Percentiles rank a stretch among this genome's conserved stretches.
phyloP scores from a whole-genome alignment of 92 coral and sea anemone genomes.

The Zoanthus solanderi region DNA sequence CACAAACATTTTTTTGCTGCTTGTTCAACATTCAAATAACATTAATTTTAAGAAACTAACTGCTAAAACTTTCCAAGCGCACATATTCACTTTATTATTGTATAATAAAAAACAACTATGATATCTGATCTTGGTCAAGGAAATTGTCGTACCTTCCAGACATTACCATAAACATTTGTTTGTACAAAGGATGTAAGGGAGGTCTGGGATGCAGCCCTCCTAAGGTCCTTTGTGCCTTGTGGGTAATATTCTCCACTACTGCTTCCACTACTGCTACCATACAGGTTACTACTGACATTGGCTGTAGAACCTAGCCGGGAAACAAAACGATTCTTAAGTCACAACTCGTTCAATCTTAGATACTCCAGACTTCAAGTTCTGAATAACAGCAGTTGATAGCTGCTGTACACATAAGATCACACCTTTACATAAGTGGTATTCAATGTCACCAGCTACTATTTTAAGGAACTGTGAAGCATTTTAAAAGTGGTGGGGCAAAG shows the following conservation, averaged over 20 bases:
- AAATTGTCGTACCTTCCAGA: slow-evolving; percentile 79
- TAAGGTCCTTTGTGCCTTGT: slow-evolving; percentile 61
- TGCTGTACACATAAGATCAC: no score
- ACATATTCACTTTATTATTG: no score
- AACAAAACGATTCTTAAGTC: not conserved
- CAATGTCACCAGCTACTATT: no score
- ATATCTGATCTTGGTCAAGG: not conserved
- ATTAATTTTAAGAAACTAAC: no score
- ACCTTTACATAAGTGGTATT: no score
- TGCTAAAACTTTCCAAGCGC: not conserved
- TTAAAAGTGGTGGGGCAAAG: no score
- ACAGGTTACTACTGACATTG: slow-evolving; percentile 7
- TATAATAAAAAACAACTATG: not conserved
- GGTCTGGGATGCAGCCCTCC: slow-evolving; percentile 81
- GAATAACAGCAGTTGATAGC: no score
- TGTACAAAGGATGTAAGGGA: slow-evolving; percentile 85
- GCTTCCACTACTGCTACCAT: slow-evolving; percentile 83
- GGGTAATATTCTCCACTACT: slow-evolving; percentile 71
- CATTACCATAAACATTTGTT: slow-evolving; percentile 87
- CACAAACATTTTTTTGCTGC: no score
- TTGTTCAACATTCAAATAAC: no score
- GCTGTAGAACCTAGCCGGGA: slow-evolving; percentile 23
- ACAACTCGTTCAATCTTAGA: no score
- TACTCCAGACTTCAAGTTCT: no score
- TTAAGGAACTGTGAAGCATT: no score